A percentile compares a stretch with the other conserved stretches of the same genome.
Evolutionary conservation across 2,113 vertebrate species (phyloP).

Genomic region (Dolichotis patagonum): DNA sequence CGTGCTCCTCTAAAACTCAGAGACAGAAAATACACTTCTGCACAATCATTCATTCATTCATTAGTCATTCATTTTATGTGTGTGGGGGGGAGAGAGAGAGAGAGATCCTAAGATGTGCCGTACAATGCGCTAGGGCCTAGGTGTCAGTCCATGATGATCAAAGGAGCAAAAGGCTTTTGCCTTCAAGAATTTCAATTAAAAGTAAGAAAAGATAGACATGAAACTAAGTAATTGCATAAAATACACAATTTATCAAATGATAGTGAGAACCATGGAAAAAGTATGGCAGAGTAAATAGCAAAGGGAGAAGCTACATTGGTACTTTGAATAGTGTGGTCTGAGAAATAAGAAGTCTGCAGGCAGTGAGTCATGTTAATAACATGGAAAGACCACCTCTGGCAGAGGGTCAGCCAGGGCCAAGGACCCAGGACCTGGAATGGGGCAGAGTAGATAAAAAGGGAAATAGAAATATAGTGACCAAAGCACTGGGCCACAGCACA

Average conservation of each 20-base stretch:
- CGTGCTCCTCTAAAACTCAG: not conserved
- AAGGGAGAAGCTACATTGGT: not conserved
- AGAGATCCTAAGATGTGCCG: not conserved
- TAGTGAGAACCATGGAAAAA: not conserved
- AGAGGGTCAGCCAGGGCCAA: not conserved
- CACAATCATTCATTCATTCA: not conserved
- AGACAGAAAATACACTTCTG: conserved; percentile 30
- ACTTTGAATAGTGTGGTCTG: not conserved
- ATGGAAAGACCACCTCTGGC: not conserved
- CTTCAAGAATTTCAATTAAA: not conserved
- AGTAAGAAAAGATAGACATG: not conserved
- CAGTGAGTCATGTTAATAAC: accelerated
- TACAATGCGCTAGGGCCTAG: not conserved
- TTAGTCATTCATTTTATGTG: no score
- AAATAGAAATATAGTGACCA: not conserved
- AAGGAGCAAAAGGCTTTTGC: not conserved
- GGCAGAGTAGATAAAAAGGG: not conserved
- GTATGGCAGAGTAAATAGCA: accelerated
- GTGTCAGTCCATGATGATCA: not conserved
- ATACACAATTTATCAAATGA: not conserved
- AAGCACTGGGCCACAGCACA: not conserved
- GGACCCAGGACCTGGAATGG: no score
- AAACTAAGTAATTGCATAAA: not conserved
- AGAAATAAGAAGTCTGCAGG: not conserved
- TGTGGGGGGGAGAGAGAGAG: not conserved